Base-by-base conservation (phyloP, 2,797 vertebrate species). In the Echiichthys vipera region DNA sequence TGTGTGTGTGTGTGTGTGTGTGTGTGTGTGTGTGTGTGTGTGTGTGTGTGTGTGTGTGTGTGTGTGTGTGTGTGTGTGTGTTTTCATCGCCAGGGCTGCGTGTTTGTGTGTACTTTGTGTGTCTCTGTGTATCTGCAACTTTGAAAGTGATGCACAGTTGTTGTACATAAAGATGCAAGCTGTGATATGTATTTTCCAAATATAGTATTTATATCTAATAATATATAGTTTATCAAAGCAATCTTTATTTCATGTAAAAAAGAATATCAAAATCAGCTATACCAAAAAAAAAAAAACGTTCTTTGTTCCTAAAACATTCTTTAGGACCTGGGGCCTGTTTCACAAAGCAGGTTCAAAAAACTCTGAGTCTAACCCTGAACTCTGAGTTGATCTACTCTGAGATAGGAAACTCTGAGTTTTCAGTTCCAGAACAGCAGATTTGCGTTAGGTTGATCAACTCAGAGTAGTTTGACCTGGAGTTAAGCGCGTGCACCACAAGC, bases 91-190 rank as follows among this genome's bases (percentile, higher is more conserved):
- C 65, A 39, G 17, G 15, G 45, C 27, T 34, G 57, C 42, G 37
- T 64, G 36, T 49, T 17, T 39, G 24, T 42, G 43, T 22, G 25
- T 6, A 39, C 34, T 46, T 39, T 72, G 45, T 47, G 13, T 50
- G 34, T 42, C 24, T 54, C 18, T 43, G 22, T 78, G 43, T 36
- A 15, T 56, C 17, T 75, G 57, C 47, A 54, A 63, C 34, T 84
- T 74, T 76, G 61, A 66, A 68, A 84, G 36, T 39, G 56, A 67
- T 42, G 46, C 51, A 59, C 29, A 68, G 27, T 64, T 63, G 40
- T 39, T n/a, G n/a, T n/a, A 71, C 15, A 57, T 64, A 43, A 37
- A 64, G 10, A 73, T 73, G 9, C 54, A 73, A 73, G 29, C 13
- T 46, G 2, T 22, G 59, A 6, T 47, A 18, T 62, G 24, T 13